Percentiles rank a stretch among this genome's conserved stretches.
These are phyloP conservation scores for Regulus satrapa DNA, from an alignment of 2,113 vertebrate genomes.

Conservation along the genomic window DNA sequence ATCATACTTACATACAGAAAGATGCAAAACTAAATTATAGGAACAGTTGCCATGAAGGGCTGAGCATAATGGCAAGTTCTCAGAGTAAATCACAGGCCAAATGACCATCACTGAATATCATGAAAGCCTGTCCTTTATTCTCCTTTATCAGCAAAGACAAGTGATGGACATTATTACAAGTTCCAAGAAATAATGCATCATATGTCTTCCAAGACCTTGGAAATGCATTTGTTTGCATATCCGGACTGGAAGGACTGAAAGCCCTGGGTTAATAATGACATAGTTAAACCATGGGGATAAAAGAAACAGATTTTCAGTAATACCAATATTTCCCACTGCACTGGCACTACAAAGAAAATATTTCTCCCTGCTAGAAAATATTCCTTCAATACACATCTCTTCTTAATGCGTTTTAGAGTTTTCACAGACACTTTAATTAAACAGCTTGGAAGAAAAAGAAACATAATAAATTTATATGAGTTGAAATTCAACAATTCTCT, in stretches of 20 bases:
- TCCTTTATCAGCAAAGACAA: neutral
- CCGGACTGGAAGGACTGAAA: neutral
- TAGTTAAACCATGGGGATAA: neutral
- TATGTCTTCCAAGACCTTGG: neutral
- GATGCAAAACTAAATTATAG: neutral
- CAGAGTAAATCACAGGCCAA: neutral
- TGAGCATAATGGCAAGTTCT: neutral
- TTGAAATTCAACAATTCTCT: neutral
- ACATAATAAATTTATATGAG: neutral
- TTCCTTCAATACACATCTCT: neutral
- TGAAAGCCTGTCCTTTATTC: neutral
- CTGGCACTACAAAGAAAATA: neutral
- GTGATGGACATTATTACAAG: neutral
- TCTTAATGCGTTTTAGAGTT: neutral
- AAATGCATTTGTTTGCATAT: neutral
- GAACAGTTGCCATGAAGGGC: neutral
- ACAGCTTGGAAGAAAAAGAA: neutral
- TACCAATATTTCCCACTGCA: neutral
- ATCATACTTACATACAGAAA: accelerated
- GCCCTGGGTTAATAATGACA: neutral
- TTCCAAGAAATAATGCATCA: neutral
- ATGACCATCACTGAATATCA: neutral
- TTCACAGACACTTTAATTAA: neutral
- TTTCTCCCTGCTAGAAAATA: neutral
- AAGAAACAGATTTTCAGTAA: neutral